Evolutionary conservation across 2,888 invertebrate species (phyloP).

Genomic region (Catotricha subobsoleta): DNA sequence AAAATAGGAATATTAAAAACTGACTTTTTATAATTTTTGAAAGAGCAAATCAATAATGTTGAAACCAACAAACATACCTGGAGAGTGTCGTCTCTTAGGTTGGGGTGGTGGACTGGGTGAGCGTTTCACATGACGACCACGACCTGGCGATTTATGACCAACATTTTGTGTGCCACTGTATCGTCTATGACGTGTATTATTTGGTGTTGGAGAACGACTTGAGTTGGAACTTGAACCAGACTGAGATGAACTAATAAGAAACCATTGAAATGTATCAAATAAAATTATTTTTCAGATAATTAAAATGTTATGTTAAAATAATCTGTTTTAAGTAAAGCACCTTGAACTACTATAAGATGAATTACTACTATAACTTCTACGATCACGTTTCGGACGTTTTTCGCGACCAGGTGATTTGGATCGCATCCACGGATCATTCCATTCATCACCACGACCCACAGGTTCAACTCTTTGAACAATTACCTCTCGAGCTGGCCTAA

Average conservation of each 20-base stretch:
- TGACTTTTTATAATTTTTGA: background rate
- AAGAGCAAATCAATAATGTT: background rate
- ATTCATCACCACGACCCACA: slow-evolving; percentile 57
- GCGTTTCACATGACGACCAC: slow-evolving; percentile 6
- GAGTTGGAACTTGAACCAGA: slow-evolving; percentile 36
- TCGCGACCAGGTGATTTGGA: slow-evolving; percentile 41
- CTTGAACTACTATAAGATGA: slow-evolving; percentile 19
- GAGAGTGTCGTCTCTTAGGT: slow-evolving; percentile 21
- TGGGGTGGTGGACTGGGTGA: slow-evolving; percentile 20
- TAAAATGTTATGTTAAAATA: background rate
- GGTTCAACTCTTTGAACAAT: slow-evolving; percentile 51
- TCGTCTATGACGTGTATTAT: slow-evolving; percentile 20
- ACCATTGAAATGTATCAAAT: too few species aligned
- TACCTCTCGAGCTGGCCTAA: slow-evolving; percentile 51
- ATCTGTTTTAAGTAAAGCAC: background rate
- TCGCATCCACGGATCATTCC: slow-evolving; percentile 92
- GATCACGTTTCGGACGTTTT: slow-evolving; percentile 22
- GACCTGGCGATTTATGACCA: slow-evolving; percentile 12
- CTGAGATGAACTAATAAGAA: slow-evolving; percentile 47
- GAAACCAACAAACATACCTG: slow-evolving; percentile 21
- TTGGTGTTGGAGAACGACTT: slow-evolving; percentile 23
- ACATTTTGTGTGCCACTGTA: slow-evolving; percentile 18
- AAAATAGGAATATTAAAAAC: background rate
- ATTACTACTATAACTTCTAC: slow-evolving; percentile 20
- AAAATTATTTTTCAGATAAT: slow-evolving; percentile 12